Conservation (phyloP, 2,113 vertebrate species). For the Bubo blakistoni region DNA sequence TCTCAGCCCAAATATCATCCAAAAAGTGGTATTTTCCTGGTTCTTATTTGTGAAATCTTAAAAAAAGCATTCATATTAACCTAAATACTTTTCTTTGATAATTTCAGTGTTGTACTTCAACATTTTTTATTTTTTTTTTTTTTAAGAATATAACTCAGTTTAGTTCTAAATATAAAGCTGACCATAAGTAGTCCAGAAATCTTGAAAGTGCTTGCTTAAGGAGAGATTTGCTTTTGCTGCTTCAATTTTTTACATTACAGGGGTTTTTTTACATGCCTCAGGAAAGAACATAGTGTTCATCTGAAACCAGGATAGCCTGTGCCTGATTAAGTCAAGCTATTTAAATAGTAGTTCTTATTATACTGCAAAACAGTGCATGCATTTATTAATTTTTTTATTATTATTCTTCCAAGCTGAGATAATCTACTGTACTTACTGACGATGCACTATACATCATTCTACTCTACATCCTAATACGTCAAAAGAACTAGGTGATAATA, state of each 20-base stretch:
- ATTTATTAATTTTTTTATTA: constrained; percentile 10
- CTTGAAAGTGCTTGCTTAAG: neutral
- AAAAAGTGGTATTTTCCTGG: neutral
- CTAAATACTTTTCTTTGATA: neutral
- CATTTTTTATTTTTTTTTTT: neutral
- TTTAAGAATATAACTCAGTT: neutral
- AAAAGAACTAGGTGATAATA: neutral
- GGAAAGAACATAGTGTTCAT: neutral
- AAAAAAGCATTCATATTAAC: rapidly evolving
- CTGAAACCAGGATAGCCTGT: neutral
- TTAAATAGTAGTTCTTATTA: constrained; percentile 22
- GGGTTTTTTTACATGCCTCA: neutral
- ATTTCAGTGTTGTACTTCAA: neutral
- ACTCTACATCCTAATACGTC: neutral
- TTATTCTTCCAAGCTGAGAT: neutral
- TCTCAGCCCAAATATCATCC: neutral
- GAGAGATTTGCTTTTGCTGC: neutral
- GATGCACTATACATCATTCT: neutral
- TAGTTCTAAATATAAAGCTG: neutral
- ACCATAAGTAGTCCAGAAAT: neutral
- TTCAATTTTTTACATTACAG: neutral
- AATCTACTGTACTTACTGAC: neutral
- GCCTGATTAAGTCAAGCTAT: neutral
- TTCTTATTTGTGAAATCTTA: neutral
- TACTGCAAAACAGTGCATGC: neutral